Base-by-base conservation (phyloP, 2,888 invertebrate species). In the Epinotia demarniana region DNA sequence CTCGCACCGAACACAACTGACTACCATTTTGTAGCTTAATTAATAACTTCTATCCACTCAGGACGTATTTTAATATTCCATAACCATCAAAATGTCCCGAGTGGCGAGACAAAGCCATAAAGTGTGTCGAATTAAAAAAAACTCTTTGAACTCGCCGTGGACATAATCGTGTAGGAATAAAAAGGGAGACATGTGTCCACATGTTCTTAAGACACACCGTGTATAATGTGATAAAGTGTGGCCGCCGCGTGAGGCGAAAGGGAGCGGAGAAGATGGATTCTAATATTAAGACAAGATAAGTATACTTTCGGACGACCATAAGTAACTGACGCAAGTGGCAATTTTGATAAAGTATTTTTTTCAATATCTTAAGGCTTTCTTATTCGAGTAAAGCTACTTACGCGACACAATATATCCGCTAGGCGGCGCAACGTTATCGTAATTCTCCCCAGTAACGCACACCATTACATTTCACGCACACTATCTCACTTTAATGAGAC, bases 171-270 rank as follows among this genome's bases (percentile, higher is more conserved):
- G 87, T 87, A 87, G 86, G 82, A 88, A 89, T 90, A 92, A 90
- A 92, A 91, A 90, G 90, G 86, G 86, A 86, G 90, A 92, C 92
- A 92, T 91, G 90, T 92, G 91, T 91, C 90, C 91, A 89, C 89
- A 90, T 89, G 91, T 87, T 88, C 79, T 83, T 86, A 84, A 89
- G 89, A 86, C 88, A 86, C 87, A 88, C 89, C 91, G 90, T 91
- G 90, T 87, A 87, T 89, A 92, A 92, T 88, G 87, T 88, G 90
- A 91, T 91, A 87, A 88, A 90, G 86, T 85, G 85, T 87, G 85
- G 83, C 81, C 76, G 75, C 75, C 81, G 79, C 73, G 79, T 81
- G 79, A 75, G 78, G 78, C 61, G 49, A 66, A 70, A 64, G 5
- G 19, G n/a, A 53, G 18, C 39, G 75, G 70, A 75, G 75, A 9